Percentiles rank a stretch among this genome's conserved stretches.
Conservation (phyloP, 2,797 vertebrate species). For the Tympanoctomys barrerae region DNA sequence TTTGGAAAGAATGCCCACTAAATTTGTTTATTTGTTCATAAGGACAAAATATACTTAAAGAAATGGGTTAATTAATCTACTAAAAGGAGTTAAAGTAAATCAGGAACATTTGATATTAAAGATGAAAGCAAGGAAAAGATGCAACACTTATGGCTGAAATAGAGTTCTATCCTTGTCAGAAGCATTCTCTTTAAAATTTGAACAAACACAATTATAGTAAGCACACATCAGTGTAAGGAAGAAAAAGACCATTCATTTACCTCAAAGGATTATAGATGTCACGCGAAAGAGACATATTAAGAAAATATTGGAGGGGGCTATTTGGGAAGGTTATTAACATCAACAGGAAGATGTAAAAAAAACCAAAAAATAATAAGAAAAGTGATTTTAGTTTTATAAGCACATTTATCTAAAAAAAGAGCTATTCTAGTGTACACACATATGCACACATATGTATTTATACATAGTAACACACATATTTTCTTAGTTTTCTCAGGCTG, state of each 20-base stretch:
- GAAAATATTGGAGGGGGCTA: not conserved
- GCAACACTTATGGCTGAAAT: not conserved
- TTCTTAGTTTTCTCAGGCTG: not conserved
- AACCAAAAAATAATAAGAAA: not conserved
- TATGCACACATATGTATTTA: not conserved
- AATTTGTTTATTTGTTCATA: not conserved
- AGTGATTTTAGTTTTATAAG: conserved; percentile 26
- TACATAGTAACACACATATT: not conserved
- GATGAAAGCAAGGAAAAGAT: conserved; percentile 5
- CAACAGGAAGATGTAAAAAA: not conserved
- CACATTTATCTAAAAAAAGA: conserved; percentile 33
- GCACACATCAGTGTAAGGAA: not conserved
- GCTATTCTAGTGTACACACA: not conserved
- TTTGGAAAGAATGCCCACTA: not conserved
- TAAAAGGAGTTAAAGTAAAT: not conserved
- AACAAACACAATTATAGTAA: not conserved
- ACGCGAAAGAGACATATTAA: conserved; percentile 7
- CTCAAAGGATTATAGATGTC: not conserved
- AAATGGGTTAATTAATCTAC: not conserved
- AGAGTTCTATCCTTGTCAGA: not conserved
- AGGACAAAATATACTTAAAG: not conserved
- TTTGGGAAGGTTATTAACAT: not conserved
- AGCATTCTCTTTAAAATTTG: conserved; percentile 37
- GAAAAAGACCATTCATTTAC: not conserved
- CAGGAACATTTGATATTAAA: not conserved